These are phyloP conservation scores for Lepidostoma basale DNA, from an alignment of 1,140 invertebrate genomes.

Conservation along the genomic window DNA sequence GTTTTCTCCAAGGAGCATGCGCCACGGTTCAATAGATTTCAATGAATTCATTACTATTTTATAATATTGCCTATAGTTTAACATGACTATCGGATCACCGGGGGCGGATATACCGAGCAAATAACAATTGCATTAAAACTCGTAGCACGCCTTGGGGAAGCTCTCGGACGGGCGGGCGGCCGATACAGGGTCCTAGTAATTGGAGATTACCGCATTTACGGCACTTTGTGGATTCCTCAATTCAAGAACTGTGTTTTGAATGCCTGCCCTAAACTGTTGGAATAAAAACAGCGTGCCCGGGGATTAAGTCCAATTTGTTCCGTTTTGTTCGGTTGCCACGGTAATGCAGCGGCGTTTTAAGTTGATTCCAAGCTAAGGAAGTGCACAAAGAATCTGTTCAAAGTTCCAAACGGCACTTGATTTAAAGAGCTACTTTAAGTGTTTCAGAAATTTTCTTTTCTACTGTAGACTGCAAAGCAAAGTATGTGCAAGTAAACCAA, in stretches of 20 bases:
- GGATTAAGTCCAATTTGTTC: slow-evolving; percentile 17
- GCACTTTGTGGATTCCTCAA: slow-evolving; percentile 10
- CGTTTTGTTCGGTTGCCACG: not conserved
- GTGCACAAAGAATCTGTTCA: too few relatives aligned
- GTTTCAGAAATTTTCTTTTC: too few relatives aligned
- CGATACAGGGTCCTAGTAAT: slow-evolving; percentile 20
- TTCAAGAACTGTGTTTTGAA: slow-evolving; percentile 22
- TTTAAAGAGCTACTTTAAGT: too few relatives aligned
- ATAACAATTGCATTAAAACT: slow-evolving; percentile 26
- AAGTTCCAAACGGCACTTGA: too few relatives aligned
- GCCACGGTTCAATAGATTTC: not conserved
- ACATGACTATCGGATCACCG: not conserved
- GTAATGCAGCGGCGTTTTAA: not conserved
- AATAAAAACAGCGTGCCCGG: not conserved
- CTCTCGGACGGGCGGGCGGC: too few relatives aligned
- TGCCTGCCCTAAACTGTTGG: not conserved
- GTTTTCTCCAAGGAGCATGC: not conserved
- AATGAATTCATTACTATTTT: slow-evolving; percentile 8
- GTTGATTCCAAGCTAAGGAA: too few relatives aligned
- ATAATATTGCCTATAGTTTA: slow-evolving; percentile 19
- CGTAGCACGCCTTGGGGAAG: slow-evolving; percentile 3
- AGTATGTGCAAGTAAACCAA: too few relatives aligned
- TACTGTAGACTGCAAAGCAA: too few relatives aligned
- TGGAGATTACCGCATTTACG: slow-evolving; percentile 37
- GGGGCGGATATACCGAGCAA: not conserved